phyloP scores from a whole-genome alignment of 1,140 invertebrate species.

The Myzus persicae region DNA sequence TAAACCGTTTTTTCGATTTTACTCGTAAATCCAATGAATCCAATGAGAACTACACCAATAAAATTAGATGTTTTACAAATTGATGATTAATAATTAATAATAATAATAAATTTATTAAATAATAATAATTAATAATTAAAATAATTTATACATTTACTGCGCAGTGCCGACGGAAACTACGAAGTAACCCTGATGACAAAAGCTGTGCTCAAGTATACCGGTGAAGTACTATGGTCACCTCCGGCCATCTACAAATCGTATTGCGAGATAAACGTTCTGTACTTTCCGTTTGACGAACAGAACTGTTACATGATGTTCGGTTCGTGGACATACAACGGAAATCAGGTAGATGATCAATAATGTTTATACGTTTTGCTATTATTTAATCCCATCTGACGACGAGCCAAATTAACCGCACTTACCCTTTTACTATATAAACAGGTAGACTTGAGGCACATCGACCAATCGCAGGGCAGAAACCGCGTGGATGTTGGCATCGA shows the following conservation, averaged over 20 bases:
- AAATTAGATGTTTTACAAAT: not conserved
- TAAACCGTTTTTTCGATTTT: not conserved
- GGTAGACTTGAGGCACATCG: constrained; percentile 87
- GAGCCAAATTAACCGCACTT: not conserved
- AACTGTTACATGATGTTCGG: constrained; percentile 96
- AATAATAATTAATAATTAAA: too few species aligned
- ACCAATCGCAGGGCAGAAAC: constrained; percentile 78
- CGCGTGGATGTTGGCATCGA: constrained; percentile 85
- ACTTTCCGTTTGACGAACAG: constrained; percentile 94
- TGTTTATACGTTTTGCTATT: not conserved
- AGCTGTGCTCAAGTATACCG: constrained; percentile 87
- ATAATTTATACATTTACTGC: constrained; percentile 54
- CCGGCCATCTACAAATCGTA: constrained; percentile 99
- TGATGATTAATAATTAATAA: not conserved
- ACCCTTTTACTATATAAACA: constrained; percentile 63
- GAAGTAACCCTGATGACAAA: constrained; percentile 98
- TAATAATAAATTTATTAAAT: too few species aligned
- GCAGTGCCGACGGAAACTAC: constrained; percentile 95
- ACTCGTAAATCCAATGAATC: not conserved
- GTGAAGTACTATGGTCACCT: constrained; percentile 95
- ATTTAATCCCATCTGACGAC: too few species aligned
- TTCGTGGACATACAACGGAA: constrained; percentile 93
- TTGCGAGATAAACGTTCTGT: constrained; percentile 94
- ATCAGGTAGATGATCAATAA: constrained; percentile 71
- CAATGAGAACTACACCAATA: not conserved